A percentile compares a stretch with the other conserved stretches of the same genome.
Conservation (phyloP, 2,113 vertebrate genomes). For the Eptesicus fuscus region DNA sequence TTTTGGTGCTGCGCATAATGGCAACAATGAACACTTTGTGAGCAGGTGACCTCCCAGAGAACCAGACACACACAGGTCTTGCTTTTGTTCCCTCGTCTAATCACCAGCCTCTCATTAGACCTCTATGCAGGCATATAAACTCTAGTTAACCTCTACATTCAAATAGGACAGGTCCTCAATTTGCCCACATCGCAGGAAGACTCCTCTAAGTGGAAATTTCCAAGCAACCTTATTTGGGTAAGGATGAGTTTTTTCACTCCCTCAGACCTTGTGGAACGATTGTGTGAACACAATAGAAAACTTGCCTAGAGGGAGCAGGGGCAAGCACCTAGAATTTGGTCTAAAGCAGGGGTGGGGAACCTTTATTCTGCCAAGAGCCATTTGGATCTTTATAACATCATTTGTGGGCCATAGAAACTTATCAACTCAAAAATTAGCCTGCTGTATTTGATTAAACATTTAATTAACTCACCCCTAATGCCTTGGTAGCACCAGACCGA, state of each 20-base stretch:
- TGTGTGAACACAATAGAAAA: rapidly evolving
- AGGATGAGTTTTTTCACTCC: background rate
- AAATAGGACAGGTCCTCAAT: no score
- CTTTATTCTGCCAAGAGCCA: no score
- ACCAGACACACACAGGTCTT: background rate
- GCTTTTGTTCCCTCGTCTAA: background rate
- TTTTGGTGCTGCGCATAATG: rapidly evolving
- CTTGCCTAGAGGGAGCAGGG: background rate
- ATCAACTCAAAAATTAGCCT: no score
- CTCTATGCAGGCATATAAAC: background rate
- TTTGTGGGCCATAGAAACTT: no score
- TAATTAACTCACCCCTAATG: no score
- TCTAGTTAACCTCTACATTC: background rate
- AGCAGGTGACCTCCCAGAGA: background rate
- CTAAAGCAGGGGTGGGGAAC: no score
- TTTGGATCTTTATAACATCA: no score
- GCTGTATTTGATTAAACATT: no score
- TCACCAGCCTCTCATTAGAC: background rate
- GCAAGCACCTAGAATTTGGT: rapidly evolving
- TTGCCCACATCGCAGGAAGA: rapidly evolving
- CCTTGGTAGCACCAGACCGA: no score
- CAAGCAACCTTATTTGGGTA: rapidly evolving
- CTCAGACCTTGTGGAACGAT: rapidly evolving
- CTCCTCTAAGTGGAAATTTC: rapidly evolving
- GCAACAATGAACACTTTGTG: background rate